A percentile compares a stretch with the other conserved stretches of the same genome.
phyloP scores from a whole-genome alignment of 2,888 invertebrate species.

The Pterostichus madidus region DNA sequence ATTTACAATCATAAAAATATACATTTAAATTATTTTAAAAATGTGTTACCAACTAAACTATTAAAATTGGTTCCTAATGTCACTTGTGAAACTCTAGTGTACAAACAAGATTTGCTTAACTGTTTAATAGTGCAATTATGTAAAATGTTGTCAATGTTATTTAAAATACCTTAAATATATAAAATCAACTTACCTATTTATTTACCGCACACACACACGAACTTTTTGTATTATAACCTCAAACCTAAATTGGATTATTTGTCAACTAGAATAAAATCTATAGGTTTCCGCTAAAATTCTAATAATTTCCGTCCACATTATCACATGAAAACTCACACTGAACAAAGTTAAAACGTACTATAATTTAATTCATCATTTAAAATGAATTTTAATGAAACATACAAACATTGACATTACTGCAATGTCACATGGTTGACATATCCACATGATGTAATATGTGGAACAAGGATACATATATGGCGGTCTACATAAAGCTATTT shows the following conservation, averaged over 20 bases:
- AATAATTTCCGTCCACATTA: constrained; percentile 42
- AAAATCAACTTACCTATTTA: constrained; percentile 30
- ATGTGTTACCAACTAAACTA: constrained; percentile 34
- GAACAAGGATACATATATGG: constrained; percentile 8
- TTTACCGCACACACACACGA: constrained; percentile 25
- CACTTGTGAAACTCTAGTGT: not conserved
- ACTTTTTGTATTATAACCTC: constrained; percentile 55
- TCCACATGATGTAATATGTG: constrained; percentile 15
- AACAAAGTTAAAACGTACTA: constrained; percentile 53
- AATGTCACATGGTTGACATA: constrained; percentile 50
- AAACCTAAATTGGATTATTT: constrained; percentile 42
- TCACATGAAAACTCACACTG: constrained; percentile 54
- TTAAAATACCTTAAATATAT: not conserved
- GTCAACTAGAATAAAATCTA: constrained; percentile 56
- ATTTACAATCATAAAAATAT: constrained; percentile 36
- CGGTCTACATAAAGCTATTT: not conserved
- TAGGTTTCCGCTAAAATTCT: constrained; percentile 25
- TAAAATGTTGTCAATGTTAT: not conserved
- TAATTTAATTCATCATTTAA: constrained; percentile 59
- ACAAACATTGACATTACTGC: constrained; percentile 54
- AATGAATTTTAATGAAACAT: constrained; percentile 61
- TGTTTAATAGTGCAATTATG: not conserved
- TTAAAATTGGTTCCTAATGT: constrained; percentile 23
- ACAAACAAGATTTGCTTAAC: not conserved
- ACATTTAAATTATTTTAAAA: constrained; percentile 25